Percentiles rank a stretch among this genome's conserved stretches.
Conservation (phyloP, 2,113 vertebrate genomes). For the Atherinomorus stipes region DNA sequence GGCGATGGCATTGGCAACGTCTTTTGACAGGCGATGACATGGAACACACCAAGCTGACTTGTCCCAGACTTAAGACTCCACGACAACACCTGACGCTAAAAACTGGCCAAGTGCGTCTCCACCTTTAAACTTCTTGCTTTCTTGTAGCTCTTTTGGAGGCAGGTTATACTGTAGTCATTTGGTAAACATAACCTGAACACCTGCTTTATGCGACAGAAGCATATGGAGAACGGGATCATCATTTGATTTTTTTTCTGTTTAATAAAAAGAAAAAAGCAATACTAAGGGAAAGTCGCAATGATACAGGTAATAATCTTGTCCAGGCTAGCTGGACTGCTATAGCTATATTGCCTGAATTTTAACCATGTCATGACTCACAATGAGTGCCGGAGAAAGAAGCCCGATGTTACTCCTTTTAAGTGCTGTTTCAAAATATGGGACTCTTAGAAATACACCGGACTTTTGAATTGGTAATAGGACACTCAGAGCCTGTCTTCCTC, state of each 20-base stretch:
- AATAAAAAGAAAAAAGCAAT: not conserved
- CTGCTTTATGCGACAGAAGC: not conserved
- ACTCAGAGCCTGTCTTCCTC: slow-evolving; percentile 39
- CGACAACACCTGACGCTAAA: too few relatives aligned
- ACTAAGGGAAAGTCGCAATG: not conserved
- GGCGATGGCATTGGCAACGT: too few relatives aligned
- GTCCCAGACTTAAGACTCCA: too few relatives aligned
- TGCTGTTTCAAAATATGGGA: slow-evolving; percentile 13
- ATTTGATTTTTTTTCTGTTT: not conserved
- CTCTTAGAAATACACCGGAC: slow-evolving; percentile 39
- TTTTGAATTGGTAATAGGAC: slow-evolving; percentile 36
- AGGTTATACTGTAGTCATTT: not conserved
- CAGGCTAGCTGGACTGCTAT: not conserved
- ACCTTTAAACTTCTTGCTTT: too few relatives aligned
- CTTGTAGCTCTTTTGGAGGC: not conserved
- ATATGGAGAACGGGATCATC: not conserved
- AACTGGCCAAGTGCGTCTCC: too few relatives aligned
- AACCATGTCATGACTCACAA: slow-evolving; percentile 1
- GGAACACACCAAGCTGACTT: too few relatives aligned
- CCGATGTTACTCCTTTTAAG: slow-evolving; percentile 6
- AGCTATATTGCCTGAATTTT: slow-evolving; percentile 1
- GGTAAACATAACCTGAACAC: not conserved
- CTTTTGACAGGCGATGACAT: too few relatives aligned
- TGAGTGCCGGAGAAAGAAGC: not conserved
- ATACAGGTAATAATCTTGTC: not conserved